A percentile compares a stretch with the other conserved stretches of the same genome.
Conservation (phyloP, 2,113 vertebrate species). For the Lophochroa leadbeateri region DNA sequence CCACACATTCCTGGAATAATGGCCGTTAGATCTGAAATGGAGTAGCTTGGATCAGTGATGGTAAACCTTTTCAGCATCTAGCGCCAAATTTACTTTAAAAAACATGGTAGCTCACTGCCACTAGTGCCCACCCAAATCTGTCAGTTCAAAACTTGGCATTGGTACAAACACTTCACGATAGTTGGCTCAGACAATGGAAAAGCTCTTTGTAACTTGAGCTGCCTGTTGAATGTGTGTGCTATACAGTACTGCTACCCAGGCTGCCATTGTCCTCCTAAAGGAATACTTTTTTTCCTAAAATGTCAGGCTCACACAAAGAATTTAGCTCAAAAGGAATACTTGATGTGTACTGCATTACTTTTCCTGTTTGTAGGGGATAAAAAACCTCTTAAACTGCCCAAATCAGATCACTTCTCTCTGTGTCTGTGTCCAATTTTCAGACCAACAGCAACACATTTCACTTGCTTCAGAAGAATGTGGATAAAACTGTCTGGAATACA, state of each 20-base stretch:
- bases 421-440: not conserved
- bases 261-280: not conserved
- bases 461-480: not conserved
- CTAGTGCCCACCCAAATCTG: not conserved
- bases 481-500: not conserved
- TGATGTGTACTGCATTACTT: not conserved
- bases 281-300: not conserved
- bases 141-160: not conserved
- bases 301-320: not conserved
- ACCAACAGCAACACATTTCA: not conserved
- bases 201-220: slow-evolving; percentile 25
- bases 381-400: not conserved
- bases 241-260: not conserved
- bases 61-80: not conserved
- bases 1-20: not conserved
- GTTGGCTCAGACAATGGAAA: not conserved
- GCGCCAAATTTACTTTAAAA: not conserved
- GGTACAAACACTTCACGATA: not conserved
- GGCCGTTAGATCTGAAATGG: not conserved
- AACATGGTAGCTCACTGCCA: not conserved
- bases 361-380: not conserved
- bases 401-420: not conserved
- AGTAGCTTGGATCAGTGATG: not conserved
- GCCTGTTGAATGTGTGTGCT: not conserved
- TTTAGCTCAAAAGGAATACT: not conserved